phyloP scores from a whole-genome alignment of 2,888 invertebrate genomes.

The Iselma pallidipennis region DNA sequence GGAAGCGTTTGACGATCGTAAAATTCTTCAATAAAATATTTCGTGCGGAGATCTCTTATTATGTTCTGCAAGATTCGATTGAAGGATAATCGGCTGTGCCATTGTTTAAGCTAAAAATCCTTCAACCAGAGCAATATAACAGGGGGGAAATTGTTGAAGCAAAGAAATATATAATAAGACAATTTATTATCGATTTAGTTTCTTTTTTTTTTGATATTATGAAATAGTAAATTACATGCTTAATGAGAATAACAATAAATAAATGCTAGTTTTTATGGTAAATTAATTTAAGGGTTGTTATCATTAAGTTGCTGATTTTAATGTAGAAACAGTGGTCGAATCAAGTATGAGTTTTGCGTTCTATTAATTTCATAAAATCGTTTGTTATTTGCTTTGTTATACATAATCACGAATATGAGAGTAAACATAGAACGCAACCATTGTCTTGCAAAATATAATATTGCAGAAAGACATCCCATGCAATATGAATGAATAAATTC shows the following conservation, averaged over 20 bases:
- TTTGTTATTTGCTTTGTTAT: slow-evolving; percentile 18
- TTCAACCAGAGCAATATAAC: neutral
- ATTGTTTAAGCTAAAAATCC: slow-evolving; percentile 1
- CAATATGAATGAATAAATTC: slow-evolving; percentile 18
- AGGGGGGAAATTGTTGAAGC: neutral
- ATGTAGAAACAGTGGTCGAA: neutral
- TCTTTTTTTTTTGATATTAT: neutral
- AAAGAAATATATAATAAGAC: neutral
- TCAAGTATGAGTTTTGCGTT: slow-evolving; percentile 8
- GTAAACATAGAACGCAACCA: slow-evolving; percentile 16
- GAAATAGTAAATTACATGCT: too few relatives aligned
- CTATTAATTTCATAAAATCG: slow-evolving; percentile 23
- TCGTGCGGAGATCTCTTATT: slow-evolving; percentile 1
- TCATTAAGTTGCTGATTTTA: too few relatives aligned
- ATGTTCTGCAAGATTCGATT: slow-evolving; percentile 1
- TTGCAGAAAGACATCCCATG: slow-evolving; percentile 19
- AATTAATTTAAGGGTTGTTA: too few relatives aligned
- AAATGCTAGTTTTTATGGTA: too few relatives aligned
- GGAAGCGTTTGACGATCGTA: slow-evolving; percentile 1
- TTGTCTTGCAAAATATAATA: slow-evolving; percentile 21
- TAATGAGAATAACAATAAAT: too few relatives aligned
- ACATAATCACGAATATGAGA: slow-evolving; percentile 16
- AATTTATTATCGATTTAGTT: neutral
- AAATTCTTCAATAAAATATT: slow-evolving; percentile 8
- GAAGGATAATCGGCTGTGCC: slow-evolving; percentile 4